A percentile compares a stretch with the other conserved stretches of the same genome.
phyloP scores from a whole-genome alignment of 2,113 vertebrate species.

The Apteryx owenii region DNA sequence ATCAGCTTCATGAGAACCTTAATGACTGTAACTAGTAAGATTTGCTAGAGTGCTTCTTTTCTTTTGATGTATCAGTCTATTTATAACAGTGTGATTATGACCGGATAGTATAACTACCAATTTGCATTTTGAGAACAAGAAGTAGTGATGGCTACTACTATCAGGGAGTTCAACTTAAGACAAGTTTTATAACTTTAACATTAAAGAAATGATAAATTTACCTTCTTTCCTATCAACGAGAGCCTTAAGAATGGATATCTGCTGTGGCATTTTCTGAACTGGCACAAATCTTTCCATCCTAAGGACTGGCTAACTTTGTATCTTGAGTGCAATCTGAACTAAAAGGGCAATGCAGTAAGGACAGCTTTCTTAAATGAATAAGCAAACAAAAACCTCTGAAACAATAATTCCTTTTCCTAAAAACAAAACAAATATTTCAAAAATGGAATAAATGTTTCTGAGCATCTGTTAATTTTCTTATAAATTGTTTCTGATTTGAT shows the following conservation, averaged over 20 bases:
- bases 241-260: slow-evolving; percentile 16
- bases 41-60: not conserved
- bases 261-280: slow-evolving; percentile 3
- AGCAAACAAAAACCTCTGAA: not conserved
- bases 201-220: slow-evolving; percentile 10
- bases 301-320: not conserved
- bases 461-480: not conserved
- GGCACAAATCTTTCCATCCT: slow-evolving; percentile 25
- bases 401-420: not conserved
- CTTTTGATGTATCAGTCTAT: not conserved
- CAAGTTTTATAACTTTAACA: not conserved
- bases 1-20: not conserved
- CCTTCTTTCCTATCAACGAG: not conserved
- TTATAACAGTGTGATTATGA: not conserved
- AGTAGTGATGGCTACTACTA: not conserved
- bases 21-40: not conserved
- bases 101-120: not conserved
- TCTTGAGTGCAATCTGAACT: slow-evolving; percentile 14
- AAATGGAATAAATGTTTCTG: not conserved
- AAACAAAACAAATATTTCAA: not conserved
- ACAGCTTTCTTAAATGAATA: not conserved
- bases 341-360: slow-evolving; percentile 6
- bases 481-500: not conserved
- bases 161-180: not conserved
- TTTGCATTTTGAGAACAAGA: not conserved